Base-by-base conservation (phyloP, 2,888 invertebrate genomes). In the Linnaemya tessellans region DNA sequence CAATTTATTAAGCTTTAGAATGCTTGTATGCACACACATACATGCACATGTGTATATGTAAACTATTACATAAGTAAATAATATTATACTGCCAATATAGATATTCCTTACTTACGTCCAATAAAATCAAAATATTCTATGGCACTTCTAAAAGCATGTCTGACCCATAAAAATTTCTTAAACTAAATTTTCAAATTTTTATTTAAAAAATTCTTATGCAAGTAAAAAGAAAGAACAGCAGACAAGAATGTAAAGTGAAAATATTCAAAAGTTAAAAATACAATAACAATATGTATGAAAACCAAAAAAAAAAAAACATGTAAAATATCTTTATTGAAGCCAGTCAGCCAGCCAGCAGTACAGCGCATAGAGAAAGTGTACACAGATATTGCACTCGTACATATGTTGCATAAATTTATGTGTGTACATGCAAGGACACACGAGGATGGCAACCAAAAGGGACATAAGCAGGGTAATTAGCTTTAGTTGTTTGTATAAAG, bases 91-190 rank as follows among this genome's bases (percentile, higher is more conserved):
- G 68, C 15, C 58, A 58, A 11, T 49, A 60, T 30, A 30, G 30
- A 30, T 3, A 25, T 79, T 22, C 9, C n/a, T 25, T 67, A 25
- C 51, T 18, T 51, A 11, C 25, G 3, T 41, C 41, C 3, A 79
- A 70, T 62, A 51, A 79, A 64, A 79, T 43, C 54, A 15, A 79
- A 64, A 64, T 64, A 79, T 54, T 64, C 43, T 64, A 58, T 38
- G 65, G 56, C 18, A 25, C 18, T 73, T 46, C 4, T 1, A 43
- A 58, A 49, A 80, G 49, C 46, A 80, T 84, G 71, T 38, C 62
- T 81, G 84, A 77, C 80, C 84, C 56, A 84, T 81, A 78, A 77
- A 58, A 60, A 67, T 77, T 60, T 68, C 30, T 60, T 80, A 54
- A 74, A 62, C 20, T 49, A 67, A 73, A 64, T 54, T 54, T 46